Evolutionary conservation across 2,113 vertebrate genomes (phyloP).

Genomic region (Dermatemys mawii): DNA sequence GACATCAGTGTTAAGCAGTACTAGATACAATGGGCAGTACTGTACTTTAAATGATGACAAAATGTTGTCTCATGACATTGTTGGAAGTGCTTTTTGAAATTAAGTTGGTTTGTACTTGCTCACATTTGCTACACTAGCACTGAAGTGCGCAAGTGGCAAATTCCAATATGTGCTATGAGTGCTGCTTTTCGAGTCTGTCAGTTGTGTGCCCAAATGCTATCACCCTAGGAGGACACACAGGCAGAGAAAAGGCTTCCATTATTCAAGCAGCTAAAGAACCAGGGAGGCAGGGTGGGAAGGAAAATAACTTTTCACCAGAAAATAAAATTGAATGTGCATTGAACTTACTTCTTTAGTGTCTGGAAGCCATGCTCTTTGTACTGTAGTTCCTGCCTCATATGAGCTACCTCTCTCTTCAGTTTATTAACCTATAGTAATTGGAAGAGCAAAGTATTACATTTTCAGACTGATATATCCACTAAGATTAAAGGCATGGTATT

Average conservation of each 20-base stretch:
- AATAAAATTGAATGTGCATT: neutral
- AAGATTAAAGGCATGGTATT: neutral
- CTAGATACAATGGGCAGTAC: neutral
- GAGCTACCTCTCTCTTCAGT: constrained; percentile 94
- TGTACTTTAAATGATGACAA: neutral
- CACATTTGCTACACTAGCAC: neutral
- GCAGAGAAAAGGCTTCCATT: neutral
- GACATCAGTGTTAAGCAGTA: neutral
- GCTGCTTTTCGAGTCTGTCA: neutral
- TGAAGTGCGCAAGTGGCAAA: neutral
- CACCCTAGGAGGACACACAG: neutral
- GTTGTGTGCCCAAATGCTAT: neutral
- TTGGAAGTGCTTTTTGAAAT: neutral
- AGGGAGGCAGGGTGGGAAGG: neutral
- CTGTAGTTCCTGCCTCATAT: constrained; percentile 94
- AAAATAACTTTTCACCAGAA: neutral
- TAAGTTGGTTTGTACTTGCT: neutral
- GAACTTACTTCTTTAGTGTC: constrained; percentile 93
- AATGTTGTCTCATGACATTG: fast-evolving
- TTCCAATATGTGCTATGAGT: neutral
- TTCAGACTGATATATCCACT: neutral
- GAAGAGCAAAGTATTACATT: neutral
- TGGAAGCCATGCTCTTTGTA: constrained; percentile 96
- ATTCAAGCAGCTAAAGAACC: neutral
- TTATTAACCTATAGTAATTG: constrained; percentile 88